These are phyloP conservation scores for Xiphophorus maculatus DNA, from an alignment of 2,113 vertebrate genomes.

Conservation along the genomic window DNA sequence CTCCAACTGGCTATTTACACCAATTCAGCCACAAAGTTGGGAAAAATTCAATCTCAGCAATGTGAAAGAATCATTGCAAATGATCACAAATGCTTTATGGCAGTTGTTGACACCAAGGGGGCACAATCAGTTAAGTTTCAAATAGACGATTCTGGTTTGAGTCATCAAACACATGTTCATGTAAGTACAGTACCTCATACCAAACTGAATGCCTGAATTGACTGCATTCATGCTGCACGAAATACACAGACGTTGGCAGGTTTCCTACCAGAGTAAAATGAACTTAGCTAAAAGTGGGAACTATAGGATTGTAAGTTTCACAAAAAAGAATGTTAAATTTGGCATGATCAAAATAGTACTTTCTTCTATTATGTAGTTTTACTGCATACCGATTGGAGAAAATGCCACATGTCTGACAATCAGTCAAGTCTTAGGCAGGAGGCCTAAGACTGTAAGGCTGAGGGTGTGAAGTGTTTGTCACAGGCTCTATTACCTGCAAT, in stretches of 20 bases:
- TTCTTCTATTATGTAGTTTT: not conserved
- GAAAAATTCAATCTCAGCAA: no score
- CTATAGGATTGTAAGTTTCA: not conserved
- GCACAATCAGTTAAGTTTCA: no score
- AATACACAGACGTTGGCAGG: not conserved
- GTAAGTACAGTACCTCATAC: no score
- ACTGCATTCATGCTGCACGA: not conserved
- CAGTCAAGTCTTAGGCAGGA: not conserved
- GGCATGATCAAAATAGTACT: not conserved
- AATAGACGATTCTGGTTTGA: not conserved
- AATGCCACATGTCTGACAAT: not conserved
- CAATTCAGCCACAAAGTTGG: no score
- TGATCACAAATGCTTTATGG: no score
- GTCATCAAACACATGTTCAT: no score
- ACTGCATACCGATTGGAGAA: not conserved
- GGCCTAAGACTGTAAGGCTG: not conserved
- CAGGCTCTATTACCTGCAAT: conserved; percentile 35
- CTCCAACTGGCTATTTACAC: no score
- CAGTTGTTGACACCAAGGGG: no score
- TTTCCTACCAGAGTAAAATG: not conserved
- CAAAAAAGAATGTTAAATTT: not conserved
- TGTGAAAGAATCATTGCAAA: no score
- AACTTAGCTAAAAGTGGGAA: not conserved
- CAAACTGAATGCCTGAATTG: not conserved
- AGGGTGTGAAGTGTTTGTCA: conserved; percentile 23